These are phyloP conservation scores for Fregata magnificens DNA, from an alignment of 2,113 vertebrate species.

Conservation along the genomic window DNA sequence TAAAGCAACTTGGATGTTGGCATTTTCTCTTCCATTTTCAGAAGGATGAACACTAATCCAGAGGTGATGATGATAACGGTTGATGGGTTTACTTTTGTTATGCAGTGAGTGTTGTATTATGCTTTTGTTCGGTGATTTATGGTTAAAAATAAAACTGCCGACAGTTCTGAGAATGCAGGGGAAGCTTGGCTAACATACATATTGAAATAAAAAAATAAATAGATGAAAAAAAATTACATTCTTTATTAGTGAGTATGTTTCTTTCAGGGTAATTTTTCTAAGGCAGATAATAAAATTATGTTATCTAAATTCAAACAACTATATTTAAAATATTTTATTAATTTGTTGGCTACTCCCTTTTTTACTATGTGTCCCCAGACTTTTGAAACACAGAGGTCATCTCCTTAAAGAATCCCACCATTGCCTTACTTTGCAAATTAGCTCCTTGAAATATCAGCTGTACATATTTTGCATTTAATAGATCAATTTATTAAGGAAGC, in stretches of 20 bases:
- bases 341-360: neutral
- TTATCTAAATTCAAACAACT: neutral
- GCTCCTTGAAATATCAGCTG: constrained; percentile 32
- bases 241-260: neutral
- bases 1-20: neutral
- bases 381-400: constrained; percentile 3
- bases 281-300: neutral
- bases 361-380: neutral
- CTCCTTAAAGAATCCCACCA: constrained; percentile 26
- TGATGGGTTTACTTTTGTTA: neutral
- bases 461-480: constrained; percentile 49
- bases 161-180: neutral
- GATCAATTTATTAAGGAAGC: constrained; percentile 60
- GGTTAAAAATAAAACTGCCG: neutral
- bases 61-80: neutral
- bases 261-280: neutral
- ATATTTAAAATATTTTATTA: neutral
- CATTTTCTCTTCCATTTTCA: neutral
- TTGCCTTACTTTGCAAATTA: constrained; percentile 57
- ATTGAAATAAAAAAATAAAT: neutral
- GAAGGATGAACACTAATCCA: neutral
- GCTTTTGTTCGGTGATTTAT: neutral
- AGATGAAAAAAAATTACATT: neutral
- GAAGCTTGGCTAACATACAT: neutral
- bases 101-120: neutral